phyloP scores from a whole-genome alignment of 2,797 vertebrate genomes.

The Amblyraja radiata region DNA sequence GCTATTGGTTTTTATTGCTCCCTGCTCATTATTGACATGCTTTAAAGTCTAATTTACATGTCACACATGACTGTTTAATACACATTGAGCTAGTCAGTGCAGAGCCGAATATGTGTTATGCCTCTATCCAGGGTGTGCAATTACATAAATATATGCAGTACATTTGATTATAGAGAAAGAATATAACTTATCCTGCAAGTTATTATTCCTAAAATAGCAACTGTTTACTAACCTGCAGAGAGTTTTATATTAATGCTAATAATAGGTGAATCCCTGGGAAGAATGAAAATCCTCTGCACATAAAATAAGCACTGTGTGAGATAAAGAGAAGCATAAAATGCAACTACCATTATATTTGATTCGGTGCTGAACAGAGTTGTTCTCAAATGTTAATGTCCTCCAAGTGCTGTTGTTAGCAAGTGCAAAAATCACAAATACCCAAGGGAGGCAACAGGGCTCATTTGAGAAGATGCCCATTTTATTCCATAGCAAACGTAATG shows the following conservation, averaged over 20 bases:
- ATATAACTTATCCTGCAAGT: not conserved
- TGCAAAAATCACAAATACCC: not conserved
- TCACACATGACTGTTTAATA: constrained; percentile 27
- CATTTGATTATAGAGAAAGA: not conserved
- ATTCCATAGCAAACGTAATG: not conserved
- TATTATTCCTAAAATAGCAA: not conserved
- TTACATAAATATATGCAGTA: not conserved
- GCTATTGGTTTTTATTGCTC: constrained; percentile 8
- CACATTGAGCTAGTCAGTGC: constrained; percentile 7
- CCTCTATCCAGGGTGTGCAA: not conserved
- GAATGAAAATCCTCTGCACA: not conserved
- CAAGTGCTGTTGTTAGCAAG: not conserved
- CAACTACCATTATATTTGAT: not conserved
- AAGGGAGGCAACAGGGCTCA: not conserved
- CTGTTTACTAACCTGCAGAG: constrained; percentile 2
- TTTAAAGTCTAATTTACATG: constrained; percentile 31
- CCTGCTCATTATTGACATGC: not conserved
- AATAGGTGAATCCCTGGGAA: not conserved
- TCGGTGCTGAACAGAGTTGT: not conserved
- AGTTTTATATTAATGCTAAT: not conserved
- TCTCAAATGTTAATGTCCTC: not conserved
- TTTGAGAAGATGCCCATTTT: not conserved
- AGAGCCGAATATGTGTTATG: not conserved
- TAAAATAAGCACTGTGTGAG: not conserved
- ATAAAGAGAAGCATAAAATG: not conserved